A percentile compares a stretch with the other conserved stretches of the same genome.
Evolutionary conservation across 1,140 invertebrate genomes (phyloP).

Genomic region (Diachasma alloeum): DNA sequence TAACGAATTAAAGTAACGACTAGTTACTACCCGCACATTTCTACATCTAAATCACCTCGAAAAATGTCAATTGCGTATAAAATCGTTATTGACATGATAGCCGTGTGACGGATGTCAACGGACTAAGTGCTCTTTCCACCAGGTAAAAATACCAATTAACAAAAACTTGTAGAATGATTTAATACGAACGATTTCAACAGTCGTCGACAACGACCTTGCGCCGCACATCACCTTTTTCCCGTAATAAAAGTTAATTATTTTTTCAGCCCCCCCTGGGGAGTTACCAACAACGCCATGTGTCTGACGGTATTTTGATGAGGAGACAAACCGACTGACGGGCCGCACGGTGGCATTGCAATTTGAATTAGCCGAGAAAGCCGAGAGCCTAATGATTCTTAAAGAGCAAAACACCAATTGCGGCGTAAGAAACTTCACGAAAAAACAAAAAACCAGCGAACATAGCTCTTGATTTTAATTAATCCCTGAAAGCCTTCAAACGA

Average conservation of each 20-base stretch:
- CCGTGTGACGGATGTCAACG: not conserved
- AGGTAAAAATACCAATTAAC: not conserved
- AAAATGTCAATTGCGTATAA: too few species aligned
- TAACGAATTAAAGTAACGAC: too few species aligned
- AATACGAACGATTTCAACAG: not conserved
- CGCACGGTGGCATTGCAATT: constrained; percentile 57
- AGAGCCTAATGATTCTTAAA: constrained; percentile 59
- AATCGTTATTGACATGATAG: not conserved
- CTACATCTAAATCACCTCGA: too few species aligned
- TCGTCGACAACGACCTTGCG: constrained; percentile 25
- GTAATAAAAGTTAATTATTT: constrained; percentile 54
- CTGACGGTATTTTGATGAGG: constrained; percentile 64
- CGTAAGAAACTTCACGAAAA: not conserved
- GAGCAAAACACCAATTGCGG: constrained; percentile 42
- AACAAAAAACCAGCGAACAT: constrained; percentile 11
- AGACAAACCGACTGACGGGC: constrained; percentile 31
- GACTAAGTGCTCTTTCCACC: not conserved
- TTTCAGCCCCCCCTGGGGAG: not conserved
- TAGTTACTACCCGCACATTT: too few species aligned
- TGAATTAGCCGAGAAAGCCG: constrained; percentile 63
- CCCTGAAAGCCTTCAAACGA: not conserved
- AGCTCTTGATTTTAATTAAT: constrained; percentile 18
- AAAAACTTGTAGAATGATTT: constrained; percentile 19
- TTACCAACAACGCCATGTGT: constrained; percentile 38
- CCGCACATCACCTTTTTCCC: constrained; percentile 37